phyloP scores from a whole-genome alignment of 2,113 vertebrate genomes.

The Mormyrus iriodes region DNA sequence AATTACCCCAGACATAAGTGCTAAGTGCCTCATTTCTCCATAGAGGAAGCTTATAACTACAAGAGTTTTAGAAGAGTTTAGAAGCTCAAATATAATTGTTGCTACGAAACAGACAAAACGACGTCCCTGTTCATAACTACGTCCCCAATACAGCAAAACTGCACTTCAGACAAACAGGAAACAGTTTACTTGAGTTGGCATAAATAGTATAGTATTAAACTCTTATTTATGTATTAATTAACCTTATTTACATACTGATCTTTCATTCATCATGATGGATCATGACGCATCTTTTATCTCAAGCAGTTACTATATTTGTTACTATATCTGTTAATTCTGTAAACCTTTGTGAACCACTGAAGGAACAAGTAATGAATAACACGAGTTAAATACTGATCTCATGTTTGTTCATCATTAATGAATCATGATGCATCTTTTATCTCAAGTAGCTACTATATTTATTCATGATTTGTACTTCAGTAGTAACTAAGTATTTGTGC shows the following conservation, averaged over 20 bases:
- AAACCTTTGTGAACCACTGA: neutral
- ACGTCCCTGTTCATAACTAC: neutral
- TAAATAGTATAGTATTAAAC: neutral
- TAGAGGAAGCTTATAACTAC: neutral
- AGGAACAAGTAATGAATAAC: neutral
- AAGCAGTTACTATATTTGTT: neutral
- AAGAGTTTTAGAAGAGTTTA: neutral
- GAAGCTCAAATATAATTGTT: neutral
- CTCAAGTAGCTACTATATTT: neutral
- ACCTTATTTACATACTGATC: neutral
- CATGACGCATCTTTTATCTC: neutral
- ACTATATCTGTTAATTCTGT: neutral
- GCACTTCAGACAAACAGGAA: neutral
- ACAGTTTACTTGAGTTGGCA: neutral
- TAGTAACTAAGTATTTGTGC: neutral
- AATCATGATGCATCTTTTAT: neutral
- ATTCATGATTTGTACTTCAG: neutral
- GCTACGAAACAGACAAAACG: neutral
- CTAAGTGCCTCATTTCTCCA: neutral
- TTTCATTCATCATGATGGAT: neutral
- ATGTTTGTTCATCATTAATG: neutral
- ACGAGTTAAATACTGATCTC: neutral
- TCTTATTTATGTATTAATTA: neutral
- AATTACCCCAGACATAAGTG: slow-evolving; percentile 12
- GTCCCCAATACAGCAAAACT: neutral